A percentile compares a stretch with the other conserved stretches of the same genome.
Conservation (phyloP, 2,888 invertebrate species). For the Galerucella calmariensis region DNA sequence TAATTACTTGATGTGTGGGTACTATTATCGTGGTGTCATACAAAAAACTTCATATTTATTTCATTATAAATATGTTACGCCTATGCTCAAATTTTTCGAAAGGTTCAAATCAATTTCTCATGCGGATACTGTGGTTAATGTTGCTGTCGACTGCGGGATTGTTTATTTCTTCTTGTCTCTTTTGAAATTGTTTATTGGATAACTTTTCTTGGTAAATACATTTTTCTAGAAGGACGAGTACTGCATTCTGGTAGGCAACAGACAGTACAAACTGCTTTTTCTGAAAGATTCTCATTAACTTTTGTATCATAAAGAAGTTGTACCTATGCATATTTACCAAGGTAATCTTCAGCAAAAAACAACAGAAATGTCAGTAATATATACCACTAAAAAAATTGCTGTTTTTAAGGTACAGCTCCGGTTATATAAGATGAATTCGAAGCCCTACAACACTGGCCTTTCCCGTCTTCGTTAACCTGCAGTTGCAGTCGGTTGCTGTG, state of each 20-base stretch:
- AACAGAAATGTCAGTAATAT: too few relatives aligned
- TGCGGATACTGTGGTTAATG: conserved; percentile 37
- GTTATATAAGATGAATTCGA: too few relatives aligned
- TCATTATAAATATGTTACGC: conserved; percentile 15
- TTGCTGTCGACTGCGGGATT: conserved; percentile 37
- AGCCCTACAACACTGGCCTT: too few relatives aligned
- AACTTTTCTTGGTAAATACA: conserved; percentile 22
- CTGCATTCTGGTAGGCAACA: conserved; percentile 11
- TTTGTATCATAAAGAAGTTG: too few relatives aligned
- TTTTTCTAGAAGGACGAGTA: conserved; percentile 13
- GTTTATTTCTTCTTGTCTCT: conserved; percentile 33
- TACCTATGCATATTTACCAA: too few relatives aligned
- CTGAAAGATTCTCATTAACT: not conserved
- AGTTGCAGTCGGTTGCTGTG: too few relatives aligned
- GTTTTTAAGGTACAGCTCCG: too few relatives aligned
- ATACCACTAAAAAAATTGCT: too few relatives aligned
- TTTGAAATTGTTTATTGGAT: conserved; percentile 34
- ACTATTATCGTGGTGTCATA: not conserved
- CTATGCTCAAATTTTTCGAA: conserved; percentile 12
- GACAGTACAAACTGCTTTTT: conserved; percentile 7
- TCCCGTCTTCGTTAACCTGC: too few relatives aligned
- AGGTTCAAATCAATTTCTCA: conserved; percentile 41
- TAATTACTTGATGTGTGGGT: too few relatives aligned
- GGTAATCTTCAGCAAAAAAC: too few relatives aligned
- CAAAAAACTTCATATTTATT: not conserved